A percentile compares a stretch with the other conserved stretches of the same genome.
phyloP scores from a whole-genome alignment of 2,797 vertebrate genomes.

The Leucoraja ocellata region DNA sequence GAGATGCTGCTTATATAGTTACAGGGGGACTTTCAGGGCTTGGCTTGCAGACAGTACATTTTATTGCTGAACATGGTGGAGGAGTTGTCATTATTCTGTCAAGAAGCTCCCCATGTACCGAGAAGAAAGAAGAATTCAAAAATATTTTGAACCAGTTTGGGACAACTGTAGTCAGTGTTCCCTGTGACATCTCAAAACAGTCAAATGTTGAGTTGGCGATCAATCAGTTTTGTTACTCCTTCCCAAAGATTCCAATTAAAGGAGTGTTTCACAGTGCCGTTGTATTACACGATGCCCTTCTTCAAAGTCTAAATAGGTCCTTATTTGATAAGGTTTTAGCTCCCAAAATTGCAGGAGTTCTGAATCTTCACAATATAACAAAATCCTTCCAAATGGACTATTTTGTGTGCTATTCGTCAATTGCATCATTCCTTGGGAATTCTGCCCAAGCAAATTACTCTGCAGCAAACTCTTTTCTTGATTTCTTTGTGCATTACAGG shows the following conservation, averaged over 20 bases:
- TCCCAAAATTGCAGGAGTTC: constrained; percentile 70
- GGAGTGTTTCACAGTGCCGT: constrained; percentile 81
- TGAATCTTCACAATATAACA: constrained; percentile 73
- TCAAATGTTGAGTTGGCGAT: constrained; percentile 57
- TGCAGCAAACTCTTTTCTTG: constrained; percentile 77
- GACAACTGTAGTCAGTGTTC: constrained; percentile 52
- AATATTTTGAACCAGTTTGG: constrained; percentile 53
- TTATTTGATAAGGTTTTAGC: constrained; percentile 69
- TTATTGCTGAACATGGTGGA: constrained; percentile 68
- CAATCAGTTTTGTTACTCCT: constrained; percentile 52
- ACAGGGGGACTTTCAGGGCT: constrained; percentile 73
- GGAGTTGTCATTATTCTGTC: constrained; percentile 64
- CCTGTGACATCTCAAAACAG: constrained; percentile 61
- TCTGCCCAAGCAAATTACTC: constrained; percentile 72
- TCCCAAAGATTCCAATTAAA: constrained; percentile 58
- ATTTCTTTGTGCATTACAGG: constrained; percentile 72
- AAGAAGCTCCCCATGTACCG: constrained; percentile 54
- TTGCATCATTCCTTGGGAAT: constrained; percentile 72
- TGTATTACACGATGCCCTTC: constrained; percentile 63
- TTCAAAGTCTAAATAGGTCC: constrained; percentile 61
- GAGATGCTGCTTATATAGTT: constrained; percentile 65
- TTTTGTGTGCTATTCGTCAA: constrained; percentile 78
- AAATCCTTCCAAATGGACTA: constrained; percentile 64
- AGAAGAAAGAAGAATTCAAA: constrained; percentile 58
- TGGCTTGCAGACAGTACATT: too few species aligned